A percentile compares a stretch with the other conserved stretches of the same genome.
These are phyloP conservation scores for Sceliomorpha sp. DNA, from an alignment of 2,888 invertebrate genomes.

Conservation along the genomic window DNA sequence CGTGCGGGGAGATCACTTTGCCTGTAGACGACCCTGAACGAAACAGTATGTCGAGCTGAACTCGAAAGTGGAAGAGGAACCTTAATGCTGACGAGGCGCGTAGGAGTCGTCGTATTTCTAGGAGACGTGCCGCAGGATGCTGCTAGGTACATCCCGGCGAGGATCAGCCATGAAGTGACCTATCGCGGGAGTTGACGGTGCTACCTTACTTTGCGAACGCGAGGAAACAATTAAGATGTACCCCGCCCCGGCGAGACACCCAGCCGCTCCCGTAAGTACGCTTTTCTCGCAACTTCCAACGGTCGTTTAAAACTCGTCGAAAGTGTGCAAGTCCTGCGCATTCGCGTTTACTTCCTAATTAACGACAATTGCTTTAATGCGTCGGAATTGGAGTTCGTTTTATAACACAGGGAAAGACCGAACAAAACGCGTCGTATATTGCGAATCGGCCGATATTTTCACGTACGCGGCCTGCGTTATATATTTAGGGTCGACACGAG, in stretches of 20 bases:
- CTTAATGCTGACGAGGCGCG: slow-evolving; percentile 58
- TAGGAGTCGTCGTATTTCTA: slow-evolving; percentile 45
- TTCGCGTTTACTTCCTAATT: too few relatives aligned
- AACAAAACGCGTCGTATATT: too few relatives aligned
- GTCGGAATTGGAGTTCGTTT: too few relatives aligned
- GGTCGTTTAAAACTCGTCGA: slow-evolving; percentile 1
- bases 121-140: slow-evolving; percentile 53
- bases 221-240: slow-evolving; percentile 83
- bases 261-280: slow-evolving; percentile 87
- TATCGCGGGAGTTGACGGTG: slow-evolving; percentile 59
- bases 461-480: too few relatives aligned
- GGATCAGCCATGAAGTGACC: slow-evolving; percentile 67
- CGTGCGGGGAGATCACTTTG: slow-evolving; percentile 55
- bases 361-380: too few relatives aligned
- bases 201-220: slow-evolving; percentile 54
- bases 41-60: slow-evolving; percentile 55
- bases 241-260: slow-evolving; percentile 89
- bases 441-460: too few relatives aligned
- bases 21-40: slow-evolving; percentile 50
- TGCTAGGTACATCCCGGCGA: slow-evolving; percentile 49
- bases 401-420: too few relatives aligned
- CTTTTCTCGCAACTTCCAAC: slow-evolving; percentile 28
- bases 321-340: too few relatives aligned
- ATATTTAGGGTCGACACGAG: too few relatives aligned
- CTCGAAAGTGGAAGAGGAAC: slow-evolving; percentile 53